Evolutionary conservation across 2,888 invertebrate species (phyloP), one percentile per base, ranked within the genome.

Genomic region (Actias luna): DNA sequence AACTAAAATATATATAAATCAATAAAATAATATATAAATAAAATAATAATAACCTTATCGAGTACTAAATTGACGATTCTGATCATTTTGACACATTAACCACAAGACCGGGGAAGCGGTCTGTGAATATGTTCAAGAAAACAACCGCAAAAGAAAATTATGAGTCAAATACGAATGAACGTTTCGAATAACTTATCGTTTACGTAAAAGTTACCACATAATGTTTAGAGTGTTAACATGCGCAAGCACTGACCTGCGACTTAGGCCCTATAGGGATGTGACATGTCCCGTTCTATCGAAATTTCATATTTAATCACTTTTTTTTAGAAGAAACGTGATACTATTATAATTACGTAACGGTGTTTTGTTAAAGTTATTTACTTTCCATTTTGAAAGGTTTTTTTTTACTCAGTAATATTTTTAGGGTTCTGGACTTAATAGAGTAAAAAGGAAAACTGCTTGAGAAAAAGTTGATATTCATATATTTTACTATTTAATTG

Each of bases 191-290:
- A 70, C 67, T 70, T 71, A 73, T 66, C 55, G 71, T 72, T 84
- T 85, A 86, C 84, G 83, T 85, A 88, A 89, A 70, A 57, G 64
- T 90, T 90, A 85, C 88, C 70, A 85, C 84, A 88, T 70, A 62
- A 58, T 25, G 46, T 4, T 50, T 50, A 50, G 46, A 50, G 25
- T 25, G 10, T 50, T 50, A 75, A 75, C 76, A 79, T 80, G 78
- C 82, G 87, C 84, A 84, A 87, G 83, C 78, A 75, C 69, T 79
- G 89, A 88, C 89, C 89, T 83, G 78, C 80, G 89, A 87, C 88
- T 79, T 77, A 74, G 78, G 83, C 82, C 82, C 83, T 73, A 63
- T 87, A 85, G 85, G 76, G 87, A 75, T 79, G 84, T 69, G 72
- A 64, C 62, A 36, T 50, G 50, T 61, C 61, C 63, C 63, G 67